Conservation (phyloP, 2,797 vertebrate genomes). For the Discoglossus pictus region DNA sequence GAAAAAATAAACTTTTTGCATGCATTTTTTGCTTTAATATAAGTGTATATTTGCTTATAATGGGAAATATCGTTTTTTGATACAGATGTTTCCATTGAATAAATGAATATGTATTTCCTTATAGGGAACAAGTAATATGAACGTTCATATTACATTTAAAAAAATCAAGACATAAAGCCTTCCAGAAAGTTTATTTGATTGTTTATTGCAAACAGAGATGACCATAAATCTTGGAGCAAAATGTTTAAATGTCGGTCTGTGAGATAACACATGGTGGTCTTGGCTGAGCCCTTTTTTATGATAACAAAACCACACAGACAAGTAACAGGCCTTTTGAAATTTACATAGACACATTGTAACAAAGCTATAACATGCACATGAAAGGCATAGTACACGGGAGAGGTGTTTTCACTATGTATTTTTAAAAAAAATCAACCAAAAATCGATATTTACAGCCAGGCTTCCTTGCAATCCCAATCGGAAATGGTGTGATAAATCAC, state of each 20-base stretch:
- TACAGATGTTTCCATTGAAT: no score
- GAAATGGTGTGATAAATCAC: no score
- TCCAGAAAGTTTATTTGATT: constrained; percentile 17
- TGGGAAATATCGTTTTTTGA: no score
- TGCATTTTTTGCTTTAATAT: no score
- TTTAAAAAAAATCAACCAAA: constrained; percentile 4
- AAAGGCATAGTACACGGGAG: constrained; percentile 57
- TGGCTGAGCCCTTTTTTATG: constrained; percentile 78
- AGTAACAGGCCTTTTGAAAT: constrained; percentile 77
- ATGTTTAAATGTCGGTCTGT: constrained; percentile 75
- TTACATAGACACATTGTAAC: constrained; percentile 68
- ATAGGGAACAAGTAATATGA: no score
- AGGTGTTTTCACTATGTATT: constrained; percentile 32
- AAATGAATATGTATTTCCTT: no score
- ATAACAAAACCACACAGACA: constrained; percentile 74
- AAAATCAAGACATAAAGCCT: constrained; percentile 11
- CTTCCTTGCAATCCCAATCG: no score
- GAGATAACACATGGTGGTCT: constrained; percentile 82
- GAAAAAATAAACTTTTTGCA: no score
- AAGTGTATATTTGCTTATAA: no score
- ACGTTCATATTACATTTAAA: no score
- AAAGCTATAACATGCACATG: constrained; percentile 58
- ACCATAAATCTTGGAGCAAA: constrained; percentile 80
- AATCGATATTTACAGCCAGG: no score
- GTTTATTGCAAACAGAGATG: constrained; percentile 48